Percentiles rank a stretch among this genome's conserved stretches.
Conservation (phyloP, 1,140 invertebrate species). For the Caenorhabditis remanei region DNA sequence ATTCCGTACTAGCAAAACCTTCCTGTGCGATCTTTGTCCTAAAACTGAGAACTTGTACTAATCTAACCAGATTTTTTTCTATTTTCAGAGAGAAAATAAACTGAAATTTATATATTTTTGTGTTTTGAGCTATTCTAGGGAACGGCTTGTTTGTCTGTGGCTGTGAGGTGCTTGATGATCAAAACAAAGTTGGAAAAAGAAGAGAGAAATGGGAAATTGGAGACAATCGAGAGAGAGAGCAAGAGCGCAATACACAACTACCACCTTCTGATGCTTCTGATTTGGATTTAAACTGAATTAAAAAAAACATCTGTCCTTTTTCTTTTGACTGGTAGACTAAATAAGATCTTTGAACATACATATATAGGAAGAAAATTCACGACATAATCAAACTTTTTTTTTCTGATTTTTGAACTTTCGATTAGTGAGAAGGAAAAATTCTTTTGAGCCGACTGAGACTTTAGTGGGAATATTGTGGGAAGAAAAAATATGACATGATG, state of each 20-base stretch:
- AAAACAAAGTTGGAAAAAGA: constrained; percentile 21
- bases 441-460: neutral
- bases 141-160: constrained; percentile 1
- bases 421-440: neutral
- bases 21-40: no score
- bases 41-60: no score
- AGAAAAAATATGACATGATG: neutral
- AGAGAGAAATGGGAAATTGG: neutral
- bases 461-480: neutral
- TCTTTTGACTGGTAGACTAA: neutral
- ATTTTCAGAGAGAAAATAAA: neutral
- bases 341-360: neutral
- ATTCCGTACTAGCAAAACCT: no score
- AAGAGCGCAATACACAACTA: neutral
- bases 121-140: neutral
- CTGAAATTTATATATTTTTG: neutral
- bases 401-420: neutral
- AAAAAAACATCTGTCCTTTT: neutral
- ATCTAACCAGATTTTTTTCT: no score
- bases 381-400: neutral
- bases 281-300: no score
- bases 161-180: neutral
- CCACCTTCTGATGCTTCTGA: neutral
- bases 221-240: neutral
- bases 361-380: neutral